Base-by-base conservation (phyloP, 1,140 invertebrate species). In the Druon quercuslanigerum region DNA sequence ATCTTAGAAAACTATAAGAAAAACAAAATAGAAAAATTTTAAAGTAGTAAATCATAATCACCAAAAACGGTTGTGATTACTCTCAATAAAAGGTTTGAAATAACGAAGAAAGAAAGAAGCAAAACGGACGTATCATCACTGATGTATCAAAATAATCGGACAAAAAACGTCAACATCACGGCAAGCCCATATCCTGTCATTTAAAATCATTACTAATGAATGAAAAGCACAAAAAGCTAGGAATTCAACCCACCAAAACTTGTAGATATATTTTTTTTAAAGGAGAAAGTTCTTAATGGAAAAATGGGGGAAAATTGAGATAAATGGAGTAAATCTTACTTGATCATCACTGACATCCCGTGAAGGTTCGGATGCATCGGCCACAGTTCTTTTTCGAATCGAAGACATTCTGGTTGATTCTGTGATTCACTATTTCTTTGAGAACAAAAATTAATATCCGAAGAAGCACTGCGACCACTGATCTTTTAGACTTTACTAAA, bases 291-390 rank as follows among this genome's bases (percentile, higher is more conserved):
- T 25, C 14, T 33, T 3, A 40, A n/a, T 2, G 46, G 16, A 46
- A 13, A 40, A 60, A 20, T 0, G 5, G 16, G 13, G 25, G 12
- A 13, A 33, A 60, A 60, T 60, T 60, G 57, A 60, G 33, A 66
- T 25, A 40, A 46, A 40, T n/a, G 16, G 19, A 60, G 33, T 14
- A 60, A 33, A 25, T 33, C 16, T 66, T 40, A 66, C 60, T 66
- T 66, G 60, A 66, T 66, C 60, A 66, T 66, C 60, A 66, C 60
- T 66, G 60, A 66, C 60, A 66, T 66, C 60, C 60, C 60, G 60
- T 66, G 60, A 16, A 66, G 33, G 14, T 8, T 66, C 33, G 33
- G 60, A 40, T 33, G 60, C 40, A 66, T 66, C 60, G 13, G 33
- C 25, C 6, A 12, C 33, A 66, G 60, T 40, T 66, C 60, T 66